Base-by-base conservation (phyloP, 2,888 invertebrate species). In the Sarcophaga caerulescens region DNA sequence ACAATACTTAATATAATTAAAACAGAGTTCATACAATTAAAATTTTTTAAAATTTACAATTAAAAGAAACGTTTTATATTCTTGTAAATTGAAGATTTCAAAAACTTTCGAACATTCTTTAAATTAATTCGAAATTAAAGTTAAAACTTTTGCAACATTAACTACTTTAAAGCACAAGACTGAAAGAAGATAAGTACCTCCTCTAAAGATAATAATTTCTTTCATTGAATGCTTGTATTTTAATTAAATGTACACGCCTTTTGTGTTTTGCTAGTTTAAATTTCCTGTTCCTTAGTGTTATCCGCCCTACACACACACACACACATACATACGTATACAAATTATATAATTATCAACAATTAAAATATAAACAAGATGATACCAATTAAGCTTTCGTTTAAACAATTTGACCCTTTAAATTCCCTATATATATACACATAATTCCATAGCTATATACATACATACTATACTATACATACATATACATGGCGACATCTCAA, bases 141-240 rank as follows among this genome's bases (percentile, higher is more conserved):
- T 57, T 57, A 57, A 57, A 57, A 57, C 57, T 73, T 75, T 65
- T 59, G n/a, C 70, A 82, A 76, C 35, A 35, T 35, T 35, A 45
- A 76, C 11, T 47, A 60, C 17, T 81, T 77, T 62, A 62, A 74
- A 25, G 57, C 47, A 25, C 45, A 69, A 65, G 12, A 69, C 65
- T 75, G 19, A 79, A 57, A 35, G 35, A 68, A 84, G 84, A 84
- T 84, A 78, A 84, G 79, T 84, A 84, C 78, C 63, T 8, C 35
- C 25, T 68, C 11, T 35, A 52, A 78, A 17, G 23, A 63, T 63
- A 63, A 14, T 11, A 10, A 60, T 69, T 35, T 52, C 57, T 65
- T 59, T 12, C 66, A 25, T 65, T 59, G 63, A 52, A 62, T 52
- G 52, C 45, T 71, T 66, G 65, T 25, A 57, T 63, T 44, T 81